Evolutionary conservation across 2,113 vertebrate species (phyloP).

Genomic region (Ictidomys tridecemlineatus): DNA sequence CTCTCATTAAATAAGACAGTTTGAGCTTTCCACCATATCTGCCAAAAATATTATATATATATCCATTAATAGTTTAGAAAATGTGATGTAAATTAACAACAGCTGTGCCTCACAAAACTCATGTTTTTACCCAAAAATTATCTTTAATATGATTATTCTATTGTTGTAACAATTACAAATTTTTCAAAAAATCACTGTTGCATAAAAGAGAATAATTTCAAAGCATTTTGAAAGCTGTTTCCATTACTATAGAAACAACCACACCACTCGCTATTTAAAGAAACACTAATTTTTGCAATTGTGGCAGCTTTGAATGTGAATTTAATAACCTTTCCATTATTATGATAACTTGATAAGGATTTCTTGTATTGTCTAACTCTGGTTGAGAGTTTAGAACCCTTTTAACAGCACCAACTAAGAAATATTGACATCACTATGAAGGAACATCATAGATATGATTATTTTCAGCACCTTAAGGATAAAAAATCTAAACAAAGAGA

Average conservation of each 20-base stretch:
- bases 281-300: slow-evolving; percentile 38
- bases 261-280: slow-evolving; percentile 49
- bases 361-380: slow-evolving; percentile 21
- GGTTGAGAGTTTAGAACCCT: slow-evolving; percentile 15
- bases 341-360: slow-evolving; percentile 26
- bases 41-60: background rate
- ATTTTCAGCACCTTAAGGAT: background rate
- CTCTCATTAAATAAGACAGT: background rate
- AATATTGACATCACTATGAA: background rate
- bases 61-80: slow-evolving; percentile 3
- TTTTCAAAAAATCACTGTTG: background rate
- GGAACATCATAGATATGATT: background rate
- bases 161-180: slow-evolving; percentile 33
- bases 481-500: slow-evolving; percentile 40
- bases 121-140: background rate
- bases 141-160: slow-evolving; percentile 33
- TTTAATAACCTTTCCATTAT: slow-evolving; percentile 34
- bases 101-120: slow-evolving; percentile 17
- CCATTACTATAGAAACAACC: slow-evolving; percentile 71
- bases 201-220: slow-evolving; percentile 28
- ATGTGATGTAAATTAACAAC: slow-evolving; percentile 25
- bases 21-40: background rate
- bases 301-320: slow-evolving; percentile 58
- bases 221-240: slow-evolving; percentile 47
- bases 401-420: slow-evolving; percentile 61